Percentiles rank a stretch among this genome's conserved stretches.
Evolutionary conservation across 2,888 invertebrate genomes (phyloP).

Genomic region (Trichopoda pennipes): DNA sequence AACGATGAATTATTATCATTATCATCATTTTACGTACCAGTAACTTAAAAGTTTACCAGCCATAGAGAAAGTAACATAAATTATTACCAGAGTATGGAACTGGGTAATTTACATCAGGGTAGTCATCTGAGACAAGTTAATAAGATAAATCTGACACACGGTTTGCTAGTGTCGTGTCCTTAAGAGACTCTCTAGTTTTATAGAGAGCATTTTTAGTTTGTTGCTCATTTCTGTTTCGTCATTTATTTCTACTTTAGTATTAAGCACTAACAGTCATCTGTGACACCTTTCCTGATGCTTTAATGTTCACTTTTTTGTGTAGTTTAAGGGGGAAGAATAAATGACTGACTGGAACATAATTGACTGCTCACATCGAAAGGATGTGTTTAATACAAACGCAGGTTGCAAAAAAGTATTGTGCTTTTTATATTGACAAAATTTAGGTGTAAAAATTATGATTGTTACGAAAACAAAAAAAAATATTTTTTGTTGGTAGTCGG

Average conservation of each 20-base stretch:
- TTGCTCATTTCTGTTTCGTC: slow-evolving; percentile 11
- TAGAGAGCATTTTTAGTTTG: slow-evolving; percentile 8
- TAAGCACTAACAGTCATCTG: too few relatives aligned
- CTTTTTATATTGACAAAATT: too few relatives aligned
- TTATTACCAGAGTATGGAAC: slow-evolving; percentile 1
- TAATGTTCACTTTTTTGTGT: slow-evolving; percentile 23
- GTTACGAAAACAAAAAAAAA: too few relatives aligned
- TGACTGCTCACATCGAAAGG: neutral
- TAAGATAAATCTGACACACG: slow-evolving; percentile 49
- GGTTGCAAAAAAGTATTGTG: neutral
- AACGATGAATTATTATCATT: slow-evolving; percentile 35
- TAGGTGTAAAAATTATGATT: too few relatives aligned
- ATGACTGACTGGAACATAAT: slow-evolving; percentile 13
- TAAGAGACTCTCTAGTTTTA: slow-evolving; percentile 48
- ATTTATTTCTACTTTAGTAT: neutral
- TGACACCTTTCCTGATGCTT: slow-evolving; percentile 20
- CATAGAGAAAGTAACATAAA: neutral
- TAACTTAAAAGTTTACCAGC: slow-evolving; percentile 16
- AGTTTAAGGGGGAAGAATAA: slow-evolving; percentile 11
- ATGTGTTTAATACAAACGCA: neutral
- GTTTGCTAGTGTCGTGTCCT: slow-evolving; percentile 44
- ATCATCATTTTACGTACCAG: slow-evolving; percentile 25
- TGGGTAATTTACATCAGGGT: neutral
- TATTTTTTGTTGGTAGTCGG: too few relatives aligned
- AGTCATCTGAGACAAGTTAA: slow-evolving; percentile 10